Evolutionary conservation across 2,113 vertebrate genomes (phyloP), one percentile per base, ranked within the genome.

Genomic region (Odontophorus gujanensis): DNA sequence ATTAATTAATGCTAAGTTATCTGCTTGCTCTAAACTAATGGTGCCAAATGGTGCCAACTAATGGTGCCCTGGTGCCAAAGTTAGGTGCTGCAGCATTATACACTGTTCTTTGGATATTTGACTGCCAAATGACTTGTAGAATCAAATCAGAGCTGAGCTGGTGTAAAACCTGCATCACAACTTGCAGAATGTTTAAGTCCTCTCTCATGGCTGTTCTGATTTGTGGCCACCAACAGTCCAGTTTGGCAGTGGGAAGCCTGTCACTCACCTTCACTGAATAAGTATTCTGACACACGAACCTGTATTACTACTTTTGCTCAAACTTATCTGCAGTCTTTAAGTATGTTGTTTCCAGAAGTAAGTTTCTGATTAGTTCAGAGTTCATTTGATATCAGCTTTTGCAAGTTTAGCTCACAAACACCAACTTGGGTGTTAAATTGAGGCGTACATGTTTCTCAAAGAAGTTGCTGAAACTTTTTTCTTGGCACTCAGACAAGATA

Each of bases 371-470:
- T 93, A 25, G 38, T 42, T 87, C 50, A 50, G 48, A 45, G 8
- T 92, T 67, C 85, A 43, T 85, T 89, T 26, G 34, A 40, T 34
- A 40, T 82, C 47, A 59, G 18, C 32, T 93, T 21, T 30, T 74
- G 32, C n/a, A 76, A 11, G 7, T 68, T 94, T 79, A 47, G n/a
- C 69, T 90, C 38, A 28, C 26, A 30, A 40, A 55, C 32, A 67
- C 9, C 65, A 67, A 6, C 28, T 63, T 50, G 71, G 50, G 14
- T 40, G 30, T 59, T 67, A 87, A 81, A 89, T 0, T 36, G 25
- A 84, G 69, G 19, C 21, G 63, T 62, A 53, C 82, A 55, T 17
- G 12, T 85, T 81, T 3, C 19, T 22, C 1, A 0, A 67, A 48
- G 18, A 87, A 83, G 55, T 9, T 67, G 28, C 22, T 80, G 72